Conservation (phyloP, 2,113 vertebrate genomes). For the Paratilapia polleni region DNA sequence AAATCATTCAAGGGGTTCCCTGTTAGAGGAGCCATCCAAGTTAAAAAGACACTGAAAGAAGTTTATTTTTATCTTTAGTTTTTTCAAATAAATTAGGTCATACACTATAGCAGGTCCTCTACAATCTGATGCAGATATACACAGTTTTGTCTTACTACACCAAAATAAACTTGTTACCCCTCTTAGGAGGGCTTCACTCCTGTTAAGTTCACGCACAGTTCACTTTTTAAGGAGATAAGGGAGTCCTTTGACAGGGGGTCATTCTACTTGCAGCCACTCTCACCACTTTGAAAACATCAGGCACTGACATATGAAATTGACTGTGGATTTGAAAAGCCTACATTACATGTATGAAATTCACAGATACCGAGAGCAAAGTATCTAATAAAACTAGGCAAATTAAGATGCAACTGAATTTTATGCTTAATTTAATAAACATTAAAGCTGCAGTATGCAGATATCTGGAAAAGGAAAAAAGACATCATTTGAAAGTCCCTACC, state of each 20-base stretch:
- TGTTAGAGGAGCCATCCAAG: not conserved
- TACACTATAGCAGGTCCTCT: not conserved
- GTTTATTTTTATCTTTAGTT: not conserved
- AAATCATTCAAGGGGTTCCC: not conserved
- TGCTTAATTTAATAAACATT: constrained; percentile 11
- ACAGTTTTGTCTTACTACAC: not conserved
- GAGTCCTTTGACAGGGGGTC: constrained; percentile 29
- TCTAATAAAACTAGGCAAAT: constrained; percentile 8
- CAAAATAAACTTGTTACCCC: constrained; percentile 11
- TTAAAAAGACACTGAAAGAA: not conserved
- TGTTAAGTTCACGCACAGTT: constrained; percentile 44
- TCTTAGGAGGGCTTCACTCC: constrained; percentile 26
- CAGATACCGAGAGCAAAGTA: not conserved
- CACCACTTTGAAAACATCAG: constrained; percentile 29
- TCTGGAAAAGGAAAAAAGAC: not conserved
- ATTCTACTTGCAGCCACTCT: constrained; percentile 6
- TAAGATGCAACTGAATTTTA: not conserved
- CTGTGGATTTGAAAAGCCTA: not conserved
- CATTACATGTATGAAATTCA: not conserved
- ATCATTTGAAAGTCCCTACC: not conserved
- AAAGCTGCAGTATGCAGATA: constrained; percentile 3
- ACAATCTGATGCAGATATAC: not conserved
- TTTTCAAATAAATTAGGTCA: constrained; percentile 4
- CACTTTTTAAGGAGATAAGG: constrained; percentile 23
- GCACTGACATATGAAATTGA: constrained; percentile 25